A percentile compares a stretch with the other conserved stretches of the same genome.
phyloP scores from a whole-genome alignment of 2,113 vertebrate genomes.

The Cettia cetti region DNA sequence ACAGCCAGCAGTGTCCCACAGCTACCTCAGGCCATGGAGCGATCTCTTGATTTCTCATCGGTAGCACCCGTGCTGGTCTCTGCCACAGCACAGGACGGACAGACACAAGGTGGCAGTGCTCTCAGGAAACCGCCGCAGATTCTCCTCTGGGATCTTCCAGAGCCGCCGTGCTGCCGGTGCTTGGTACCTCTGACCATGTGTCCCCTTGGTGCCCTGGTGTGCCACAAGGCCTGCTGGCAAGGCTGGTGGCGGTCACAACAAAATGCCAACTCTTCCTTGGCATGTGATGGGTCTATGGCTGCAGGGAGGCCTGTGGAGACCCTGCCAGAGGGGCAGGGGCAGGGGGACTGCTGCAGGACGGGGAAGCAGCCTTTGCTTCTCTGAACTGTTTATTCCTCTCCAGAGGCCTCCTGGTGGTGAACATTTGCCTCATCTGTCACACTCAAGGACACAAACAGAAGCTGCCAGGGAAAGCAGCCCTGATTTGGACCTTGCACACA shows the following conservation, averaged over 20 bases:
- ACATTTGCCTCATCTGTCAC: background rate
- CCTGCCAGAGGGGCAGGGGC: accelerated
- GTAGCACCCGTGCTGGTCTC: accelerated
- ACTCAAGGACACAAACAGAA: background rate
- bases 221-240: background rate
- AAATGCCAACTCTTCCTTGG: background rate
- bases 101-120: constrained; percentile 47
- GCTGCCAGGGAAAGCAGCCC: background rate
- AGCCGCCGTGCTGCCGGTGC: background rate
- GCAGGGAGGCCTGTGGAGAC: accelerated
- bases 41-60: accelerated
- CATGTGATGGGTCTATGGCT: accelerated
- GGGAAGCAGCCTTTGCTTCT: background rate
- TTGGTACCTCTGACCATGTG: accelerated
- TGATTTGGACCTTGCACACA: accelerated
- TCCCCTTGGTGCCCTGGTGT: background rate
- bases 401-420: background rate
- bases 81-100: accelerated
- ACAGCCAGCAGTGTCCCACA: background rate
- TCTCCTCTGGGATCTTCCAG: background rate
- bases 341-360: background rate
- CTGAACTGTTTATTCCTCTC: background rate
- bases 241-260: background rate
- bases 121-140: background rate
- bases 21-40: accelerated